A percentile compares a stretch with the other conserved stretches of the same genome.
phyloP scores from a whole-genome alignment of 2,888 invertebrate genomes.

The Lagria hirta region DNA sequence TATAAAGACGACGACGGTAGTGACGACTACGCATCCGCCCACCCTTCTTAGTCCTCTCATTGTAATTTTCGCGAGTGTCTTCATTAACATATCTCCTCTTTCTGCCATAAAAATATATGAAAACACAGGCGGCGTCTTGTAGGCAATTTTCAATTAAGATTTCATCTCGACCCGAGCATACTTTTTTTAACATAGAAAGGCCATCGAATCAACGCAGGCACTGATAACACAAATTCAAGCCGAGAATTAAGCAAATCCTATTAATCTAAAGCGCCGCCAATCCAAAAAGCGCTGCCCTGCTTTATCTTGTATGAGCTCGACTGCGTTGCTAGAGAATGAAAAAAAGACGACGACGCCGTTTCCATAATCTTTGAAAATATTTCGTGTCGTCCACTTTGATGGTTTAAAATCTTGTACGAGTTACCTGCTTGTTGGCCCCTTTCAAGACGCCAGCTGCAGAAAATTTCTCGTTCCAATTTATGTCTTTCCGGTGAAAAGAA shows the following conservation, averaged over 20 bases:
- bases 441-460: constrained; percentile 27
- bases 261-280: no score
- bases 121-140: constrained; percentile 23
- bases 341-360: no score
- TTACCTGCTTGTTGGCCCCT: constrained; percentile 22
- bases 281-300: no score
- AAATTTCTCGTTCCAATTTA: constrained; percentile 27
- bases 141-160: constrained; percentile 32
- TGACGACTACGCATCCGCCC: no score
- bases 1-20: constrained; percentile 20
- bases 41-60: constrained; percentile 10
- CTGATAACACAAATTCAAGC: constrained; percentile 10
- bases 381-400: no score
- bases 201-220: constrained; percentile 5
- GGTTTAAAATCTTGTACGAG: no score
- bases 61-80: constrained; percentile 31
- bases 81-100: constrained; percentile 33
- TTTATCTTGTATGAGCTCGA: no score
- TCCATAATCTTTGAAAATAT: no score
- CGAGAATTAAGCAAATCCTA: no score
- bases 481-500: constrained; percentile 26
- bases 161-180: constrained; percentile 18
- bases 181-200: constrained; percentile 2
- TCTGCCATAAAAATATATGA: constrained; percentile 29
- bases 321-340: no score